Base-by-base conservation (phyloP, 2,888 invertebrate genomes). In the Acanthoscelides obtectus region DNA sequence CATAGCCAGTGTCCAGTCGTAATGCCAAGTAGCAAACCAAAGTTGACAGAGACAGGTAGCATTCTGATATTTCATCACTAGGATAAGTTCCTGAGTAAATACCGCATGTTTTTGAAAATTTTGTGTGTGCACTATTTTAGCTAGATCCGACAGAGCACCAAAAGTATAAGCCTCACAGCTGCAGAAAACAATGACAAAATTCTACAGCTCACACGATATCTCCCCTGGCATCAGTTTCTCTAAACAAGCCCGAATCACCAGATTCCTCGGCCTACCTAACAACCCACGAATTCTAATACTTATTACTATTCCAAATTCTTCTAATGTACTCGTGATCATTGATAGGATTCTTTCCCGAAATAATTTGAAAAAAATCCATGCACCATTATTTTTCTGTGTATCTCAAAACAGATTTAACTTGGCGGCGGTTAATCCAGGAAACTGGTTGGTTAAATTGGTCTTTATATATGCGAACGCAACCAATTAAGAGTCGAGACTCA, bases 391-490 rank as follows among this genome's bases (percentile, higher is more conserved):
- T 17, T 45, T 45, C 45, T 1, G 17, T 12, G 45, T 45, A 45
- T 45, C 45, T 45, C 12, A 12, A 45, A 45, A 45, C 45, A 45
- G 45, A 45, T 45, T 45, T 21, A 20, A 64, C 27, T 69, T 64
- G 20, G 67, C 21, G 66, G 45, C 20, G 22, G 45, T 69, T 22
- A 66, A 22, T 25, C 5, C 67, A 69, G 67, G 63, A 67, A 72
- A 72, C 67, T 69, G 69, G 72, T 72, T 72, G 63, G 25, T 64
- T 69, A 69, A 72, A 69, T 66, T 72, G 69, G 67, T 67, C 63
- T 63, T 72, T 72, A 66, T 69, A 66, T 45, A 20, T 65, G 21
- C 20, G 64, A 68, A 68, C 25, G 27, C 25, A 27, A 21, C 68
- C 66, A 71, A 71, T 71, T 71, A 71, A 71, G 68, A 68, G 64